Conservation (phyloP, 2,888 invertebrate genomes). For the Gisinianus flammeolus region DNA sequence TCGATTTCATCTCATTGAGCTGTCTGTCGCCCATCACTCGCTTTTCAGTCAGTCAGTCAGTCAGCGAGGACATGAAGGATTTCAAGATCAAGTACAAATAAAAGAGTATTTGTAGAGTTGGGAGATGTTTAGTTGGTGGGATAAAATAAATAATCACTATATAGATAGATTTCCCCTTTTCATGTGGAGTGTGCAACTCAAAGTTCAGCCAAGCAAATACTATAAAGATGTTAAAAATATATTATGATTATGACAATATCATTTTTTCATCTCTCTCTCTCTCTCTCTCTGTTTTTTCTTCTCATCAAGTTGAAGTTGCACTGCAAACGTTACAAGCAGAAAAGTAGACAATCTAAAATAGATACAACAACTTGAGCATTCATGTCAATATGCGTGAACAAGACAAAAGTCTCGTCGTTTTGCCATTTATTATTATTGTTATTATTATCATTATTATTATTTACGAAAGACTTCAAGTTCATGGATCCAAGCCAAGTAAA, state of each 20-base stretch:
- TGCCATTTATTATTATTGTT: no score
- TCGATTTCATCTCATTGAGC: no score
- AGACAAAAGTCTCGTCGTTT: no score
- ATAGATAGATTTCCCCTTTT: background rate
- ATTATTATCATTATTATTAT: background rate
- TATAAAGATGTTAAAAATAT: background rate
- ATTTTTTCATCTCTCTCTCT: background rate
- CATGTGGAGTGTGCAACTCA: background rate
- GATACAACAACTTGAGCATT: background rate
- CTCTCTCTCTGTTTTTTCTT: background rate
- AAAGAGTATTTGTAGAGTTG: background rate
- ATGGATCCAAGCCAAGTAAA: background rate
- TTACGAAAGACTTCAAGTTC: background rate
- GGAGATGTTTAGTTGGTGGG: background rate
- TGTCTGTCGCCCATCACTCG: no score
- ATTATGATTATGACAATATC: background rate
- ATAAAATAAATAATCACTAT: background rate
- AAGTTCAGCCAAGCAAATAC: background rate
- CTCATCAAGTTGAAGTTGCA: background rate
- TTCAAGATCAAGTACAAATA: background rate
- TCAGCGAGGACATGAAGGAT: no score
- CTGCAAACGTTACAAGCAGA: background rate
- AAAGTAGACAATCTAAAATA: background rate
- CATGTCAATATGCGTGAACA: background rate
- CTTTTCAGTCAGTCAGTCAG: no score